Evolutionary conservation across 2,113 vertebrate genomes (phyloP).

Genomic region (Phainopepla nitens): DNA sequence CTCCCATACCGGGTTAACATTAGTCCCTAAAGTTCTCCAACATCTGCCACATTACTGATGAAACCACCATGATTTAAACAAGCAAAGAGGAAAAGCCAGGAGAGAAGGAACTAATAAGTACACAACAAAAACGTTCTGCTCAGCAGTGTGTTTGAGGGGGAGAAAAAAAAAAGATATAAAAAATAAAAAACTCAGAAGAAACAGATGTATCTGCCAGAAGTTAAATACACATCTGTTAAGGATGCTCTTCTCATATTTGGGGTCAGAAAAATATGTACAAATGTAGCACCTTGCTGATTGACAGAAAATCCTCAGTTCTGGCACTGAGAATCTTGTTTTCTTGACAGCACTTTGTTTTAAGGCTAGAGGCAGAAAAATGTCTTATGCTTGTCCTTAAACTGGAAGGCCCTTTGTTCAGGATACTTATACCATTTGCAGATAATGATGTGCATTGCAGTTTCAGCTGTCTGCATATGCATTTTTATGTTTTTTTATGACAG

Average conservation of each 20-base stretch:
- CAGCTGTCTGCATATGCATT: slow-evolving; percentile 87
- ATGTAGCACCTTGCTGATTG: slow-evolving; percentile 79
- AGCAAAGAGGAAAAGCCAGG: not conserved
- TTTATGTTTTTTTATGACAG: slow-evolving; percentile 88
- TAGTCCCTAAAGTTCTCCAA: not conserved
- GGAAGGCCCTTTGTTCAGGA: slow-evolving; percentile 82
- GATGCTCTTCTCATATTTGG: slow-evolving; percentile 78
- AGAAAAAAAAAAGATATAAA: not conserved
- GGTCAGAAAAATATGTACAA: slow-evolving; percentile 84
- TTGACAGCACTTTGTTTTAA: slow-evolving; percentile 90
- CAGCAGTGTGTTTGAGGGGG: slow-evolving; percentile 28
- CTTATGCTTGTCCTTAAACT: slow-evolving; percentile 81
- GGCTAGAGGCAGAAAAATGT: slow-evolving; percentile 82
- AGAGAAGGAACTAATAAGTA: slow-evolving; percentile 43
- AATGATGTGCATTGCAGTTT: slow-evolving; percentile 86
- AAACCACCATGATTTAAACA: not conserved
- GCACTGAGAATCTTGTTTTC: slow-evolving; percentile 83
- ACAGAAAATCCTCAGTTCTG: slow-evolving; percentile 85
- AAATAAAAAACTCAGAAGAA: slow-evolving; percentile 62
- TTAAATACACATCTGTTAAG: slow-evolving; percentile 82
- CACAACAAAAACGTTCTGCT: slow-evolving; percentile 34
- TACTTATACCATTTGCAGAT: slow-evolving; percentile 86
- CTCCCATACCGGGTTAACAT: not conserved
- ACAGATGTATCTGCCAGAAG: slow-evolving; percentile 79
- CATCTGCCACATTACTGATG: not conserved